Base-by-base conservation (phyloP, 2,888 invertebrate genomes). In the Orgyia antiqua region DNA sequence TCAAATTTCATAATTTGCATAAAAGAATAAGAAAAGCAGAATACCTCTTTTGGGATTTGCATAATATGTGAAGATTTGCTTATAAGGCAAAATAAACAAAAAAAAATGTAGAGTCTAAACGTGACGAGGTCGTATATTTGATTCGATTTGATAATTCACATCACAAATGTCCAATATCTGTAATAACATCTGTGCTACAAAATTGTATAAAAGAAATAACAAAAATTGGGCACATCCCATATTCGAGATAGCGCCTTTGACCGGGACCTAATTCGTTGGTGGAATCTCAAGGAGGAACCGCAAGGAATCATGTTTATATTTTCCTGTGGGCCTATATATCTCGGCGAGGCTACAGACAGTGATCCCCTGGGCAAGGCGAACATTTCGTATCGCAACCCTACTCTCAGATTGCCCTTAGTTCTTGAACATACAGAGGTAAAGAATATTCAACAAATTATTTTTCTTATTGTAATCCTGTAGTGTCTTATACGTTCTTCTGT, bases 371-470 rank as follows among this genome's bases (percentile, higher is more conserved):
- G 69, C 57, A 48, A 42, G 37, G 53, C 51, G 48, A 43, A 46
- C 48, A 47, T 58, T 57, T 44, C 58, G 64, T 58, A 68, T 67
- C 67, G 54, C 62, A 62, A 56, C 68, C 67, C 69, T 68, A 65
- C 58, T 57, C 59, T 51, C 57, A 67, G 67, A 71, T 71, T 70
- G 67, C 64, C 62, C 63, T 55, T 49, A 43, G 45, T 40, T 24
- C 13, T 11, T 12, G 28, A 10, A 58, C 44, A 48, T 26, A 62
- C 51, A 2, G 53, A 0, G 0, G 3, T n/a, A 1, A 12, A 27
- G 33, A 10, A 36, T 12, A n/a, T 27, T 1, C n/a, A 45, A 12
- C 41, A 1, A 2, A 8, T 8, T 12, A 12, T 27, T 27, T 9
- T 27, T 26, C n/a, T n/a, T n/a, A n/a, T n/a, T n/a, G n/a, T n/a